A percentile compares a stretch with the other conserved stretches of the same genome.
phyloP scores from a whole-genome alignment of 2,888 invertebrate genomes.

The Archips xylosteana region DNA sequence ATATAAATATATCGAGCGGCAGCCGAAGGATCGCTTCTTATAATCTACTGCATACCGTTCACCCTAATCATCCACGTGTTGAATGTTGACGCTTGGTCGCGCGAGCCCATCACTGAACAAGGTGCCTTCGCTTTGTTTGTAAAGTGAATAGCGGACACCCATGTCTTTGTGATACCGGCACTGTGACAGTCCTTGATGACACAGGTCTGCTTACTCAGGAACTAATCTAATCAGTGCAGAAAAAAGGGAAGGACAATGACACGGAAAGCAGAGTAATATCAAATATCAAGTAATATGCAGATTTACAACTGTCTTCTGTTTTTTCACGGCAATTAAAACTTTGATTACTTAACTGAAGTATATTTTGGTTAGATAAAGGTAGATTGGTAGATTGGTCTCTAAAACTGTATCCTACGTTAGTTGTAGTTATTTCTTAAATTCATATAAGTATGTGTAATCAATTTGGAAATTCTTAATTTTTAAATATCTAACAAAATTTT shows the following conservation, averaged over 20 bases:
- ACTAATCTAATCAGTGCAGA: constrained; percentile 5
- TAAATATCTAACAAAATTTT: no score
- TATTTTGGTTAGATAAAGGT: no score
- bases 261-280: no score
- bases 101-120: constrained; percentile 16
- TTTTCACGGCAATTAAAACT: no score
- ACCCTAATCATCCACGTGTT: constrained; percentile 8
- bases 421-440: no score
- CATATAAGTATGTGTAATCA: no score
- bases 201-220: constrained; percentile 19
- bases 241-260: background rate
- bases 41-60: constrained; percentile 31
- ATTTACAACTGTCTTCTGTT: no score
- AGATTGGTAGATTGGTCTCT: no score
- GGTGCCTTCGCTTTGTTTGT: constrained; percentile 23
- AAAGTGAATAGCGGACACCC: constrained; percentile 30
- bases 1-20: constrained; percentile 54
- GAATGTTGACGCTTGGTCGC: background rate
- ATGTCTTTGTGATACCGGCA: constrained; percentile 12
- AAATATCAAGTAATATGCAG: no score
- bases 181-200: constrained; percentile 4
- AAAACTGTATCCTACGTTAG: no score
- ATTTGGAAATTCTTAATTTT: no score
- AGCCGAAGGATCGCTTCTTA: constrained; percentile 26
- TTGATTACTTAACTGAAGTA: no score